Evolutionary conservation across 2,888 invertebrate genomes (phyloP), one percentile per base, ranked within the genome.

Genomic region (Alentia gelatinosa): DNA sequence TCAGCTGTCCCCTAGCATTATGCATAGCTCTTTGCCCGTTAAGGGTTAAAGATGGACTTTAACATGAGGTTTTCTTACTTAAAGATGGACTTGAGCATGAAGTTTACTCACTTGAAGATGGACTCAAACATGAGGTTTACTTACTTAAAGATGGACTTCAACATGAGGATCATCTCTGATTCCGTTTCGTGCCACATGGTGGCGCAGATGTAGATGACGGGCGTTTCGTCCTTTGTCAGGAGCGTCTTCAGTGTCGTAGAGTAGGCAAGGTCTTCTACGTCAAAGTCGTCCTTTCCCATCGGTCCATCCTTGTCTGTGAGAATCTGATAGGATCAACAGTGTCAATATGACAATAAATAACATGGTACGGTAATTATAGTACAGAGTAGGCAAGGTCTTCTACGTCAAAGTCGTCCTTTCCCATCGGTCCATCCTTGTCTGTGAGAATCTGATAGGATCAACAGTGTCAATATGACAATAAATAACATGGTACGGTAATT

Each of bases 131-230:
- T n/a, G n/a, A n/a, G n/a, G n/a, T 56, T 1, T 15, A 3, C 68
- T 9, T 26, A 88, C 88, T 47, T 42, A 26, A 88, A 35, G 42
- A 88, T 88, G 7, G 42, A 42, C 30, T 88, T 88, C 47, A 96
- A 50, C 68, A 96, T 91, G 86, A 95, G 95, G 7, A 95, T 94
- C 95, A 96, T 96, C 92, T 96, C 96, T 68, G 93, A 94, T 90
- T 94, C 92, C 0, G 95, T 96, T 91, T 96, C 96, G 91, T 96
- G 96, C 96, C 96, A 96, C 95, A 96, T 96, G 47, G 96, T 96
- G 75, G 95, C 96, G 92, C 95, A 95, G 86, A 95, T 95, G 93
- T 95, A 95, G 30, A 96, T 95, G 91, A 94, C 93, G 0, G 95
- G 95, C 23, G 68, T 68, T 30, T 68, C 68, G 68, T 68, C 68